Evolutionary conservation across 2,888 invertebrate genomes (phyloP).

Genomic region (Smittia aterrima): DNA sequence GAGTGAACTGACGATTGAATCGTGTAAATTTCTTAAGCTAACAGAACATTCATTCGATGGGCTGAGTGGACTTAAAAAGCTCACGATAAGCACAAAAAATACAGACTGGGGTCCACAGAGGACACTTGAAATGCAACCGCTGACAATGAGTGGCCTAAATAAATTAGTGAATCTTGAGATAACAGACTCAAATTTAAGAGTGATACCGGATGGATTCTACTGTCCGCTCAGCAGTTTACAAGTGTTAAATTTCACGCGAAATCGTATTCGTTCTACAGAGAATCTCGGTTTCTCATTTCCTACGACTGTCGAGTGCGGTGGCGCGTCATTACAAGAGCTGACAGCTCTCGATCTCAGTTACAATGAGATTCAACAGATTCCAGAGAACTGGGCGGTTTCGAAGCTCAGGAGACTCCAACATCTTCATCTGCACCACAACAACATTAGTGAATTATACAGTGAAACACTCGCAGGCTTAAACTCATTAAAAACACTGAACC

Average conservation of each 20-base stretch:
- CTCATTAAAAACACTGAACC: constrained; percentile 76
- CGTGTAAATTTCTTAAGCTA: constrained; percentile 76
- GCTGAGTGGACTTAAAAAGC: constrained; percentile 71
- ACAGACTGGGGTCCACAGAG: constrained; percentile 74
- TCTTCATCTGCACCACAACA: constrained; percentile 78
- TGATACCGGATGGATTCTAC: constrained; percentile 74
- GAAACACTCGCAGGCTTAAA: constrained; percentile 77
- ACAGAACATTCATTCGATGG: constrained; percentile 78
- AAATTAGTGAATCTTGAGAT: constrained; percentile 78
- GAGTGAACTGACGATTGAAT: constrained; percentile 70
- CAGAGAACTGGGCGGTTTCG: constrained; percentile 73
- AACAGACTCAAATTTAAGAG: constrained; percentile 78
- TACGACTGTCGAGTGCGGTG: constrained; percentile 51
- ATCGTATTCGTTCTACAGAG: constrained; percentile 75
- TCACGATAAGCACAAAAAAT: constrained; percentile 77
- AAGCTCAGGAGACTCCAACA: constrained; percentile 75
- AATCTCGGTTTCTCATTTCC: constrained; percentile 64
- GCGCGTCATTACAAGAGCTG: constrained; percentile 61
- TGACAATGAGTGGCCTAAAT: constrained; percentile 72
- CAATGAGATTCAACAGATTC: constrained; percentile 71
- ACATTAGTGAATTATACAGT: constrained; percentile 73
- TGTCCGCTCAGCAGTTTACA: constrained; percentile 78
- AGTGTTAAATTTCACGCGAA: constrained; percentile 79
- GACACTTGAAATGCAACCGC: constrained; percentile 69
- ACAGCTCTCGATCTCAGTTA: constrained; percentile 76